phyloP scores from a whole-genome alignment of 2,888 invertebrate species.

The Meloe dianella region DNA sequence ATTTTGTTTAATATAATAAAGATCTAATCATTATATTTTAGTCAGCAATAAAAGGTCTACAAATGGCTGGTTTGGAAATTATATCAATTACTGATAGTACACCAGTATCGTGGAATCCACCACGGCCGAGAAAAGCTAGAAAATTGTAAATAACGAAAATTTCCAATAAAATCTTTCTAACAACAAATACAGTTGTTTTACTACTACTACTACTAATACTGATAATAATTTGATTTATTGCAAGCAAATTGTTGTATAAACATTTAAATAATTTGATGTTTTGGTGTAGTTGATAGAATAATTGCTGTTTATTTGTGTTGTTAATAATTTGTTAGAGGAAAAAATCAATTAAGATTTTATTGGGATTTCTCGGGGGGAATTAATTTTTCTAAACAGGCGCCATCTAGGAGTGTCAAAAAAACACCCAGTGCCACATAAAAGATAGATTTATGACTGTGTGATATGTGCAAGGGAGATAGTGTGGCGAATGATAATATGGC shows the following conservation, averaged over 20 bases:
- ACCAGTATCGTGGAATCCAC: slow-evolving; percentile 81
- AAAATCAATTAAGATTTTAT: background rate
- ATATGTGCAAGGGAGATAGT: background rate
- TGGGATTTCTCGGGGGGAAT: background rate
- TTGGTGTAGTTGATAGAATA: background rate
- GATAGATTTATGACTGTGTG: background rate
- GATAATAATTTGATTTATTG: background rate
- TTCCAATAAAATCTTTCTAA: background rate
- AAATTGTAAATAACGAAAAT: slow-evolving; percentile 68
- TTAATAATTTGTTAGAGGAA: slow-evolving; percentile 3
- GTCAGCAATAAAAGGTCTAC: slow-evolving; percentile 92
- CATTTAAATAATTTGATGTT: background rate
- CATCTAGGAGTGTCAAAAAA: background rate
- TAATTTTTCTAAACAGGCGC: background rate
- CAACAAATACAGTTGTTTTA: too few relatives aligned
- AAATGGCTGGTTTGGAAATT: slow-evolving; percentile 89
- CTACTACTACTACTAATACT: too few relatives aligned
- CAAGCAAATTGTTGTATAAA: background rate
- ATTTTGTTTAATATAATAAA: slow-evolving; percentile 15
- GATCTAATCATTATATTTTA: slow-evolving; percentile 61
- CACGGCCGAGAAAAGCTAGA: slow-evolving; percentile 82
- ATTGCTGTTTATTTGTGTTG: background rate
- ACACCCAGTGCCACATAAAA: background rate
- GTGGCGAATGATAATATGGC: slow-evolving; percentile 31
- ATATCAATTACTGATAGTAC: slow-evolving; percentile 94